Percentiles rank a stretch among this genome's conserved stretches.
phyloP scores from a whole-genome alignment of 2,113 vertebrate species.

The Lynx canadensis region DNA sequence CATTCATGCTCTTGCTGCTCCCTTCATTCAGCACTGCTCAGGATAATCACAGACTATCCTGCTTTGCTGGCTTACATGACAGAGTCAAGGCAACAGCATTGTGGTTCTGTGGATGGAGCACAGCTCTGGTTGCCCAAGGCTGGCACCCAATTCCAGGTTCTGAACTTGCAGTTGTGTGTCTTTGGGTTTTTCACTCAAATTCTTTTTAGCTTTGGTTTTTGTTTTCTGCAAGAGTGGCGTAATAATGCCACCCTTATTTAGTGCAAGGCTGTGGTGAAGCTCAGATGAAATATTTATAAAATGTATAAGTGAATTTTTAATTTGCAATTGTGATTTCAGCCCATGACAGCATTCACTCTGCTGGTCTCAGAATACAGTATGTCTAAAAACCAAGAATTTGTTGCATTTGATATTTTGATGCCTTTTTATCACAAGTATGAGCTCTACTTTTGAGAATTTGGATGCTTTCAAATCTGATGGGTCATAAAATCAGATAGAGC shows the following conservation, averaged over 20 bases:
- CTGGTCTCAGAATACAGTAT: background rate
- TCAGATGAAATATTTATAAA: background rate
- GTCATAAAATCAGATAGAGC: background rate
- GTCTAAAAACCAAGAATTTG: background rate
- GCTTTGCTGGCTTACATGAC: background rate
- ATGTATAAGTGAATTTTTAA: background rate
- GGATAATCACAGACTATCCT: background rate
- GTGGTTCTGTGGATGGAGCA: background rate
- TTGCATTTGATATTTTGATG: background rate
- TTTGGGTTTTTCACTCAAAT: background rate
- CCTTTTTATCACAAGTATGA: background rate
- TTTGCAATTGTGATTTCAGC: background rate
- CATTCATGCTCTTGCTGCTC: background rate
- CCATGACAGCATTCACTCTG: background rate
- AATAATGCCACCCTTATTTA: background rate
- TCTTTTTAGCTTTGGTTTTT: constrained; percentile 14
- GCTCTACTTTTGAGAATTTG: constrained; percentile 5
- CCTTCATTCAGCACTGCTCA: background rate
- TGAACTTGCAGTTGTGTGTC: background rate
- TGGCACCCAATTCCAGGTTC: background rate
- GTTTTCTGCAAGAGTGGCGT: background rate
- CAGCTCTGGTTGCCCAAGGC: background rate
- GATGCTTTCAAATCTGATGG: background rate
- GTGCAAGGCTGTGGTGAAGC: background rate
- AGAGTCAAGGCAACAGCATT: background rate